Conservation (phyloP, 2,797 vertebrate species). For the Danio albolineatus region DNA sequence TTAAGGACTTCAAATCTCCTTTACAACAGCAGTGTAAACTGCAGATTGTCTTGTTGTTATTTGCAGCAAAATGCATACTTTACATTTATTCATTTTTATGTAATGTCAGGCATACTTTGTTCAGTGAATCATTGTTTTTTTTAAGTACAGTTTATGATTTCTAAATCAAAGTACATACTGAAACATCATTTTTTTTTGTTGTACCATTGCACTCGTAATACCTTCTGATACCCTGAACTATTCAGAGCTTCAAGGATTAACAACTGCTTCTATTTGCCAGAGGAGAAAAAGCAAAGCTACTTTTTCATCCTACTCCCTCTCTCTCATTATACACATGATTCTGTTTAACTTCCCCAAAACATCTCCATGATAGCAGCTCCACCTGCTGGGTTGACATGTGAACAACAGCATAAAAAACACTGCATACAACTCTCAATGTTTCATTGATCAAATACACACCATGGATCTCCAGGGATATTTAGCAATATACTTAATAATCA, state of each 20-base stretch:
- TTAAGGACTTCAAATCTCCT: no score
- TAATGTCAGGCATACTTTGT: no score
- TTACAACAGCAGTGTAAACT: no score
- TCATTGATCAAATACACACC: not conserved
- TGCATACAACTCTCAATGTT: not conserved
- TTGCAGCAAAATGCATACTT: no score
- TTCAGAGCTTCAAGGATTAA: not conserved
- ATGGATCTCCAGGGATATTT: not conserved
- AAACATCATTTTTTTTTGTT: no score
- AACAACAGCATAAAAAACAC: conserved; percentile 25
- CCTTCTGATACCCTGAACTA: not conserved
- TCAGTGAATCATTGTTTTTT: no score
- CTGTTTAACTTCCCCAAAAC: conserved; percentile 36
- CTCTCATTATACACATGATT: conserved; percentile 55
- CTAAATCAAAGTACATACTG: no score
- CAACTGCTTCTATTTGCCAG: conserved; percentile 10
- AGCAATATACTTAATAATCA: no score
- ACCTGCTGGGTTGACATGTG: conserved; percentile 66
- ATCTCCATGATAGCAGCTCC: conserved; percentile 68
- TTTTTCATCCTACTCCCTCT: conserved; percentile 52
- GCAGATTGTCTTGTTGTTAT: no score
- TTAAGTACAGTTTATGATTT: no score
- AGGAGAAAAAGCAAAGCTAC: conserved; percentile 38
- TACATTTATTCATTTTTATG: no score
- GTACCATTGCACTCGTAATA: not conserved